A percentile compares a stretch with the other conserved stretches of the same genome.
These are phyloP conservation scores for Caenorhabditis macrosperma DNA, from an alignment of 2,888 invertebrate genomes.

Conservation along the genomic window DNA sequence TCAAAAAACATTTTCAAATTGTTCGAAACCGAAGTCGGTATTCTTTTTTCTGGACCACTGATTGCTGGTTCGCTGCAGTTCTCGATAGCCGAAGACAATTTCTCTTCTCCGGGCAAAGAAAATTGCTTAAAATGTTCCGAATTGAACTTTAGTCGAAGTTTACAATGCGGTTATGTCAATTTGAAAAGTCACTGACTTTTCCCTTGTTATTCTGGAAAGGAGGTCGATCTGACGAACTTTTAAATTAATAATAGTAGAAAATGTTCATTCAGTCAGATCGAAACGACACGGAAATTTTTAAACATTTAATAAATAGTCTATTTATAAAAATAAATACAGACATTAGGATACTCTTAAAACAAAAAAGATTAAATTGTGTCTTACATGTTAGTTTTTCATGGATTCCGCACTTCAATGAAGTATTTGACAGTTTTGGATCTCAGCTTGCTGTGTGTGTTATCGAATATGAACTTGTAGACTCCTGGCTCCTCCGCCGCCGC, in stretches of 20 bases:
- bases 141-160: too few relatives aligned
- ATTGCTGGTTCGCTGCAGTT: too few relatives aligned
- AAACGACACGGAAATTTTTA: neutral
- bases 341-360: neutral
- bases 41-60: too few relatives aligned
- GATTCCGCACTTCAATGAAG: slow-evolving; percentile 58
- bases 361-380: neutral
- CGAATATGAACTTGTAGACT: slow-evolving; percentile 76
- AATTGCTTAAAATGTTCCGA: too few relatives aligned
- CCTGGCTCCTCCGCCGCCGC: slow-evolving; percentile 70
- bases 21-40: too few relatives aligned
- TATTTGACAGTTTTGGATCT: slow-evolving; percentile 67
- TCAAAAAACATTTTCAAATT: too few relatives aligned
- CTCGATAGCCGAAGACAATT: too few relatives aligned
- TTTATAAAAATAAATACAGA: slow-evolving; percentile 24
- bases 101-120: too few relatives aligned
- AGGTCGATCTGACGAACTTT: too few relatives aligned
- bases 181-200: too few relatives aligned
- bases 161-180: too few relatives aligned
- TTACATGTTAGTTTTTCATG: neutral
- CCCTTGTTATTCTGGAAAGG: too few relatives aligned
- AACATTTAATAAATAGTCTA: neutral
- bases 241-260: neutral
- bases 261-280: neutral
- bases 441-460: slow-evolving; percentile 73